These are phyloP conservation scores for Puntigrus tetrazona DNA, from an alignment of 2,113 vertebrate species.

Conservation along the genomic window DNA sequence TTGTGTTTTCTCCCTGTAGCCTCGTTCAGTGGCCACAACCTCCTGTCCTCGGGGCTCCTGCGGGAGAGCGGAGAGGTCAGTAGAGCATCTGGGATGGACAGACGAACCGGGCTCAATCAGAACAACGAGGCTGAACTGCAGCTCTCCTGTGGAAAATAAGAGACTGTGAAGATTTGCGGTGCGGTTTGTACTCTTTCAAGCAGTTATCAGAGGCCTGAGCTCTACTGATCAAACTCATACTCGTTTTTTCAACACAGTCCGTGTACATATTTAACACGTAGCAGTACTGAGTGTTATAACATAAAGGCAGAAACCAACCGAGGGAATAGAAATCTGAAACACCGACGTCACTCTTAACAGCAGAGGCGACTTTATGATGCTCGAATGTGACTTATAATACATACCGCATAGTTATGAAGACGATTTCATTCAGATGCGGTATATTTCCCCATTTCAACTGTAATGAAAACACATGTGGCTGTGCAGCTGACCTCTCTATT, in stretches of 20 bases:
- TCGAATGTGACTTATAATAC: neutral
- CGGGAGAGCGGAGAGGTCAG: slow-evolving; percentile 45
- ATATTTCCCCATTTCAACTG: neutral
- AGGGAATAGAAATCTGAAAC: neutral
- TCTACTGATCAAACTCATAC: slow-evolving; percentile 30
- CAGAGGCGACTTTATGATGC: neutral
- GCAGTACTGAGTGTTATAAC: slow-evolving; percentile 6
- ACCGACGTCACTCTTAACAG: neutral
- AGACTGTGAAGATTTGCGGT: slow-evolving; percentile 32
- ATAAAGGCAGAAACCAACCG: neutral
- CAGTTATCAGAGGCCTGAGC: slow-evolving; percentile 27
- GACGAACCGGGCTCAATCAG: neutral
- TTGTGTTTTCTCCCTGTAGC: slow-evolving; percentile 17
- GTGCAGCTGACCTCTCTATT: slow-evolving; percentile 21
- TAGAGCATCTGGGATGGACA: slow-evolving; percentile 37
- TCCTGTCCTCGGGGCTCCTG: slow-evolving; percentile 4
- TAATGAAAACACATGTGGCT: slow-evolving; percentile 8
- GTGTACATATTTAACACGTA: slow-evolving; percentile 36
- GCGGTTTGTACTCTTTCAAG: slow-evolving; percentile 17
- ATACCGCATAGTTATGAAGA: neutral
- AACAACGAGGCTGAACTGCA: neutral
- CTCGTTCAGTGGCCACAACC: slow-evolving; percentile 35
- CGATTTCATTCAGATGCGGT: neutral
- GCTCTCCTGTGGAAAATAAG: slow-evolving; percentile 15
- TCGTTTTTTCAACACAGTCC: slow-evolving; percentile 26